A percentile compares a stretch with the other conserved stretches of the same genome.
These are phyloP conservation scores for Cryptocephalus primarius DNA, from an alignment of 2,888 invertebrate species.

Conservation along the genomic window DNA sequence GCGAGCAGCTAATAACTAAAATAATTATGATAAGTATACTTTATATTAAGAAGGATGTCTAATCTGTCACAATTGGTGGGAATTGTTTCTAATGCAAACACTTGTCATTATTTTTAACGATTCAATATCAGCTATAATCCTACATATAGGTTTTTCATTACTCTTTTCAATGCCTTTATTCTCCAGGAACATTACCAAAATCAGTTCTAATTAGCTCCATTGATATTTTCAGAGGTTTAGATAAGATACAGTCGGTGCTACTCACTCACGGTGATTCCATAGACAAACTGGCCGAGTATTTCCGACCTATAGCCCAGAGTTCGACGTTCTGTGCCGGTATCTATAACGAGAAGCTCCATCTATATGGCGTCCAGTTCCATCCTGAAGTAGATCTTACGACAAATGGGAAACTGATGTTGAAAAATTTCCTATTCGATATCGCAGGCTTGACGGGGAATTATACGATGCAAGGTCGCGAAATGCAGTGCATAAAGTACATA, in stretches of 20 bases:
- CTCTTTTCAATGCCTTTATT: too few species aligned
- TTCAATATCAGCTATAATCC: too few species aligned
- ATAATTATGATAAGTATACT: too few species aligned
- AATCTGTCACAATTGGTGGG: too few species aligned
- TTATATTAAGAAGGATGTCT: too few species aligned
- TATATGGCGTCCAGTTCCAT: conserved; percentile 98
- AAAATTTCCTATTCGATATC: conserved; percentile 90
- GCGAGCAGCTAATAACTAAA: too few species aligned
- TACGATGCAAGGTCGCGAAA: conserved; percentile 79
- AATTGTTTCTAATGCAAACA: too few species aligned
- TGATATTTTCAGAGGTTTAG: conserved; percentile 59
- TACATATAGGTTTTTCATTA: too few species aligned
- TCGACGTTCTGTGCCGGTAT: conserved; percentile 79
- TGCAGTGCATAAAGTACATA: conserved; percentile 86
- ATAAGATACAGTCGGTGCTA: conserved; percentile 78
- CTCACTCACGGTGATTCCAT: conserved; percentile 97
- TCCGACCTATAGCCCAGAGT: conserved; percentile 78
- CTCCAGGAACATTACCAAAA: too few species aligned
- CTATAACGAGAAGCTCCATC: conserved; percentile 76
- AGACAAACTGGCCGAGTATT: conserved; percentile 79
- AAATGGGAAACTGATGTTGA: conserved; percentile 70
- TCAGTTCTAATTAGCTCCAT: too few species aligned
- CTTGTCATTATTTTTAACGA: too few species aligned
- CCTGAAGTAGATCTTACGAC: conserved; percentile 87
- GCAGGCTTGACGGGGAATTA: conserved; percentile 77